Percentiles rank a stretch among this genome's conserved stretches.
phyloP scores from a whole-genome alignment of 2,888 invertebrate species.

The Ommatoiulus sabulosus region DNA sequence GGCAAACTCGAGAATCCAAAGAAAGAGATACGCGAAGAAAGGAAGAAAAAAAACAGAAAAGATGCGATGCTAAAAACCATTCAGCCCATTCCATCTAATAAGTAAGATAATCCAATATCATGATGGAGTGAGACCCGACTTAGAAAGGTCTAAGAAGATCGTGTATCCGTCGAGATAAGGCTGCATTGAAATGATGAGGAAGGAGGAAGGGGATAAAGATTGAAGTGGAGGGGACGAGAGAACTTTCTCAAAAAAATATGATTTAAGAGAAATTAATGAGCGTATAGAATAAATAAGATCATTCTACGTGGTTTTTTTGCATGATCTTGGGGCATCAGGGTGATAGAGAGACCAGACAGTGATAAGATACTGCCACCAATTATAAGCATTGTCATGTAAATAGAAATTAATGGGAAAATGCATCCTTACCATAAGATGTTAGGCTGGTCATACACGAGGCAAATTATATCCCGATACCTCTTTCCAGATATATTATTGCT shows the following conservation, averaged over 20 bases:
- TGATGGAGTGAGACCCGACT: not conserved
- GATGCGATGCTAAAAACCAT: not conserved
- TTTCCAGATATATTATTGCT: too few species aligned
- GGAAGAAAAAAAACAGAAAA: too few species aligned
- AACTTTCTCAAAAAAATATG: not conserved
- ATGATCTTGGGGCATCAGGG: too few species aligned
- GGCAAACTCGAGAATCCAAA: not conserved
- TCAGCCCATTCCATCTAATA: conserved; percentile 12
- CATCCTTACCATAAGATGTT: too few species aligned
- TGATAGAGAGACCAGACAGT: too few species aligned
- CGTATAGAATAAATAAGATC: not conserved
- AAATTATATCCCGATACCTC: too few species aligned
- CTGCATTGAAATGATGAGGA: not conserved
- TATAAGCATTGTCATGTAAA: too few species aligned
- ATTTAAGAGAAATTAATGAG: not conserved
- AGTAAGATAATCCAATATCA: not conserved
- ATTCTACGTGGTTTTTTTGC: too few species aligned
- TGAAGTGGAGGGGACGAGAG: not conserved
- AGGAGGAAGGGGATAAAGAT: not conserved
- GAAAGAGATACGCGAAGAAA: not conserved
- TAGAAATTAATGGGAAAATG: too few species aligned
- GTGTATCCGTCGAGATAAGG: not conserved
- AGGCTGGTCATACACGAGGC: too few species aligned
- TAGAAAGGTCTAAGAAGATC: not conserved
- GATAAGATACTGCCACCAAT: too few species aligned